phyloP scores from a whole-genome alignment of 2,888 invertebrate genomes.

The Agonopterix heracliana region DNA sequence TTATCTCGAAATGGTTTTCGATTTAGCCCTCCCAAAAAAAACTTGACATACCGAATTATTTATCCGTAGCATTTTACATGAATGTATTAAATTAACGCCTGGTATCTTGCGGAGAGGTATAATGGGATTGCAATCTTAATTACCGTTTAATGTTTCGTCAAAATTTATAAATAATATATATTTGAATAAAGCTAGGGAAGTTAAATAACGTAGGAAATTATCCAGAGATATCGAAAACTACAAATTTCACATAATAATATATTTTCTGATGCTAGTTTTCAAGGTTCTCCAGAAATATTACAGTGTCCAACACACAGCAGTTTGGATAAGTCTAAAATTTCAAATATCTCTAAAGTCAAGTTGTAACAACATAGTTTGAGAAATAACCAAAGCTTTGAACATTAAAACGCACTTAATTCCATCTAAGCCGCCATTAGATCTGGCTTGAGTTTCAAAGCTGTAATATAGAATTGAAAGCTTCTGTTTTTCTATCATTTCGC shows the following conservation, averaged over 20 bases:
- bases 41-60: too few species aligned
- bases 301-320: constrained; percentile 57
- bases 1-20: too few species aligned
- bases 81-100: too few species aligned
- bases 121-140: too few species aligned
- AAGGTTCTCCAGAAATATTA: constrained; percentile 60
- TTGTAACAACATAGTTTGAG: constrained; percentile 58
- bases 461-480: constrained; percentile 67
- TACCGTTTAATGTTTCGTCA: neutral
- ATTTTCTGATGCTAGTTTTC: constrained; percentile 49
- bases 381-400: constrained; percentile 63
- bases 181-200: neutral
- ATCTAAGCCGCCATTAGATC: constrained; percentile 55
- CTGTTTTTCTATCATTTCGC: constrained; percentile 56
- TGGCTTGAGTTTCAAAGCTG: constrained; percentile 62
- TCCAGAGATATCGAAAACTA: neutral
- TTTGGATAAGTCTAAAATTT: constrained; percentile 52
- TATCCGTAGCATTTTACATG: too few species aligned
- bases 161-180: neutral
- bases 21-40: too few species aligned
- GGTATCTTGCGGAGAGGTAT: too few species aligned
- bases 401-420: constrained; percentile 43
- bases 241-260: constrained; percentile 10
- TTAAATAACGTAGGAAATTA: neutral
- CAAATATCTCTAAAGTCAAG: constrained; percentile 68